These are phyloP conservation scores for Ammodytes dubius DNA, from an alignment of 2,113 vertebrate genomes.

Conservation along the genomic window DNA sequence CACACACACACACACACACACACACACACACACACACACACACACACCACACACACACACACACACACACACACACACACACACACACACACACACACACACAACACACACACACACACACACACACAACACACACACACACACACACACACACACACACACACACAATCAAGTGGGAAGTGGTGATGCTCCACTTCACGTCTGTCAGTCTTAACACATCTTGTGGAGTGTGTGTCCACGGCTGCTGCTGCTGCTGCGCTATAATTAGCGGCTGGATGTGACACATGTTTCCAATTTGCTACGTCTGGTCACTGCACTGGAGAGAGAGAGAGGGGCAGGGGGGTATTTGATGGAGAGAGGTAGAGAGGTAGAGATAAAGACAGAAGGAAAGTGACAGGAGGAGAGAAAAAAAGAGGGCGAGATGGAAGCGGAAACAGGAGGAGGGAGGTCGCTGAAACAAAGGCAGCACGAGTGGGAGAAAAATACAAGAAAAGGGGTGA, in stretches of 20 bases:
- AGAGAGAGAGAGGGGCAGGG: background rate
- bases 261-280: slow-evolving; percentile 81
- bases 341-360: background rate
- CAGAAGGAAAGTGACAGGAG: slow-evolving; percentile 57
- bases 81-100: too few relatives aligned
- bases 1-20: too few relatives aligned
- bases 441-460: background rate
- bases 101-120: too few relatives aligned
- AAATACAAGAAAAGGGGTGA: slow-evolving; percentile 5
- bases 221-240: slow-evolving; percentile 20
- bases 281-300: slow-evolving; percentile 85
- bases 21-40: too few relatives aligned
- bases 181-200: slow-evolving; percentile 7
- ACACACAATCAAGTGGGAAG: background rate
- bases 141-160: too few relatives aligned
- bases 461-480: background rate
- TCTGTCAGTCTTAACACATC: slow-evolving; percentile 57
- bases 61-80: too few relatives aligned
- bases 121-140: too few relatives aligned
- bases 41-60: too few relatives aligned
- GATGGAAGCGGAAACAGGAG: background rate
- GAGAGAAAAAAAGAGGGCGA: background rate
- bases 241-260: slow-evolving; percentile 54
- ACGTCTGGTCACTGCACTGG: slow-evolving; percentile 65
- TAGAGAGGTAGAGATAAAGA: slow-evolving; percentile 57